Conservation (phyloP, 2,113 vertebrate genomes). For the Corvus hawaiiensis region DNA sequence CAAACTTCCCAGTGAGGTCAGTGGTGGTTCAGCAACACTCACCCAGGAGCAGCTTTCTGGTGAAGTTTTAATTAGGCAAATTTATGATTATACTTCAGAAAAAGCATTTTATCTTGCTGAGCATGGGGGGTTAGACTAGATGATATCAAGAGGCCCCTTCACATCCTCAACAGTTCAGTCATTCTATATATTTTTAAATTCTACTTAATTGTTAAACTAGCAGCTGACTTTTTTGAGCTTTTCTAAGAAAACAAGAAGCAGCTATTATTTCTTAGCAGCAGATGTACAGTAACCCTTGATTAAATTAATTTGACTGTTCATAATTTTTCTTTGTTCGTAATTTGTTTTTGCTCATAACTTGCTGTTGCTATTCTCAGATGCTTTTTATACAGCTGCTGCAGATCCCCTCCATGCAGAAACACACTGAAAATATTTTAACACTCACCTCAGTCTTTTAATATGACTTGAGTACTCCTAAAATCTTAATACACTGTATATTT, state of each 20-base stretch:
- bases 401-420: background rate
- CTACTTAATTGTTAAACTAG: background rate
- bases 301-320: background rate
- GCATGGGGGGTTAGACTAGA: background rate
- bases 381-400: background rate
- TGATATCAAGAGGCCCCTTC: background rate
- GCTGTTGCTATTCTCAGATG: background rate
- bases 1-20: fast-evolving
- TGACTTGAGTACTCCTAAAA: background rate
- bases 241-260: background rate
- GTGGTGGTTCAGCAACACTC: fast-evolving
- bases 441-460: background rate
- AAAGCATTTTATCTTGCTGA: background rate
- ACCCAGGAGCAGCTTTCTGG: background rate
- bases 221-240: background rate
- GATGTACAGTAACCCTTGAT: background rate
- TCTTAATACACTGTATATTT: background rate
- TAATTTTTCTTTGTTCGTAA: background rate
- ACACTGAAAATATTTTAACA: background rate
- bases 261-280: conserved; percentile 7
- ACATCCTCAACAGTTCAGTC: background rate
- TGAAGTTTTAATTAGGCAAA: background rate
- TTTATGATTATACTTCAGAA: background rate
- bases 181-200: background rate
- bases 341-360: background rate